Evolutionary conservation across 2,888 invertebrate species (phyloP).

Genomic region (Chironomus tentans): DNA sequence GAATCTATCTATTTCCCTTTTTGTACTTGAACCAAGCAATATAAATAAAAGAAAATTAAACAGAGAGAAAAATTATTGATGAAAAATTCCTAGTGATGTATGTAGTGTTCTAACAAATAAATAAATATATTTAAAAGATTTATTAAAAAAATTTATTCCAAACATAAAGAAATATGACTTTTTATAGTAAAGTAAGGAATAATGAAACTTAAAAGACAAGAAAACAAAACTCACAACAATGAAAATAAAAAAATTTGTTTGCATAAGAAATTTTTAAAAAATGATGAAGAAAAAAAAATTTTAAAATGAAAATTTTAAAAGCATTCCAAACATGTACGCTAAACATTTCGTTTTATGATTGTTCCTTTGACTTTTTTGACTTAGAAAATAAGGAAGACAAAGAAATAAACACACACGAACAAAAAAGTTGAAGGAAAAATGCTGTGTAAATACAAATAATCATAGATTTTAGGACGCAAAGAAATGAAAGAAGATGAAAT

Average conservation of each 20-base stretch:
- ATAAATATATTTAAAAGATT: background rate
- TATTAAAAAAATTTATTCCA: background rate
- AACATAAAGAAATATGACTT: background rate
- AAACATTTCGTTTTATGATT: background rate
- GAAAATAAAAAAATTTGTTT: background rate
- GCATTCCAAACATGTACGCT: slow-evolving; percentile 26
- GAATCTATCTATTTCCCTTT: slow-evolving; percentile 6
- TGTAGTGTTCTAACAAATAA: background rate
- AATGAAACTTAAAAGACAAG: background rate
- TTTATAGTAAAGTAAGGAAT: background rate
- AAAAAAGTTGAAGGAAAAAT: background rate
- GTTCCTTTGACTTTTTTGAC: background rate
- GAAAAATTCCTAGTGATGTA: slow-evolving; percentile 1
- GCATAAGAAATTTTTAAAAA: background rate
- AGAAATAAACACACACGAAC: background rate
- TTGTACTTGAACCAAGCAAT: slow-evolving; percentile 21
- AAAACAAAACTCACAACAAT: background rate
- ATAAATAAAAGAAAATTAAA: background rate
- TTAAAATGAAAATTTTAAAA: slow-evolving; percentile 12
- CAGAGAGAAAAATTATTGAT: background rate
- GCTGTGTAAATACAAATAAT: slow-evolving; percentile 24
- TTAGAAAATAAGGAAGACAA: background rate
- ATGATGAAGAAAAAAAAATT: background rate
- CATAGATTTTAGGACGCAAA: background rate
- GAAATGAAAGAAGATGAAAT: background rate